Percentiles rank a stretch among this genome's conserved stretches.
Conservation (phyloP, 2,888 invertebrate species). For the Acleris cristana region DNA sequence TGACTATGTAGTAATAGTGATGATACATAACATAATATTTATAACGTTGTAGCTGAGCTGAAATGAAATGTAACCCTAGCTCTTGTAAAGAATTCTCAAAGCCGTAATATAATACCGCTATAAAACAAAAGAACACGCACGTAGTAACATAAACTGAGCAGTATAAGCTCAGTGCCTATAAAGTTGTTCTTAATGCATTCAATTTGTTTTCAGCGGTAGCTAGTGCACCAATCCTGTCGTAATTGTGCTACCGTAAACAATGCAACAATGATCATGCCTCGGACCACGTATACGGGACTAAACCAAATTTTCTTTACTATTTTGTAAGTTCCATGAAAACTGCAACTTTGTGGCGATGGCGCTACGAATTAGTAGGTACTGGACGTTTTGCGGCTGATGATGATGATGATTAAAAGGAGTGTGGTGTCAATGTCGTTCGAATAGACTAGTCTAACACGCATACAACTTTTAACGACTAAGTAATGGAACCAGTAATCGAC, state of each 20-base stretch:
- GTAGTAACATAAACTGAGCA: constrained; percentile 61
- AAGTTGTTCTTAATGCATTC: constrained; percentile 68
- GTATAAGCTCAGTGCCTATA: constrained; percentile 57
- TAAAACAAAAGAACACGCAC: constrained; percentile 69
- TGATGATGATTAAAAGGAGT: too few species aligned
- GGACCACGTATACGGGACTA: constrained; percentile 37
- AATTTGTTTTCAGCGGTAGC: constrained; percentile 66
- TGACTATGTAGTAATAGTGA: too few species aligned
- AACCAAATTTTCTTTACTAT: constrained; percentile 23
- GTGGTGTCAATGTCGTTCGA: too few species aligned
- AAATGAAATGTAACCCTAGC: too few species aligned
- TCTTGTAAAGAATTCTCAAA: constrained; percentile 33
- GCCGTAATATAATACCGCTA: constrained; percentile 60
- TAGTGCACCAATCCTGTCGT: constrained; percentile 53
- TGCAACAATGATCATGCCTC: constrained; percentile 63
- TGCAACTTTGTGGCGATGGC: background rate
- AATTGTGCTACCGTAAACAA: constrained; percentile 66
- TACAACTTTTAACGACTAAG: too few species aligned
- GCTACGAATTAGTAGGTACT: too few species aligned
- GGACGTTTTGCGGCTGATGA: too few species aligned
- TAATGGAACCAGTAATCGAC: too few species aligned
- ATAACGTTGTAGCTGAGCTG: too few species aligned
- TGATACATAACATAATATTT: too few species aligned
- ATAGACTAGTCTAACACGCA: too few species aligned
- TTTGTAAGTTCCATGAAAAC: background rate